phyloP scores from a whole-genome alignment of 2,888 invertebrate species.

The Melanargia galathea region DNA sequence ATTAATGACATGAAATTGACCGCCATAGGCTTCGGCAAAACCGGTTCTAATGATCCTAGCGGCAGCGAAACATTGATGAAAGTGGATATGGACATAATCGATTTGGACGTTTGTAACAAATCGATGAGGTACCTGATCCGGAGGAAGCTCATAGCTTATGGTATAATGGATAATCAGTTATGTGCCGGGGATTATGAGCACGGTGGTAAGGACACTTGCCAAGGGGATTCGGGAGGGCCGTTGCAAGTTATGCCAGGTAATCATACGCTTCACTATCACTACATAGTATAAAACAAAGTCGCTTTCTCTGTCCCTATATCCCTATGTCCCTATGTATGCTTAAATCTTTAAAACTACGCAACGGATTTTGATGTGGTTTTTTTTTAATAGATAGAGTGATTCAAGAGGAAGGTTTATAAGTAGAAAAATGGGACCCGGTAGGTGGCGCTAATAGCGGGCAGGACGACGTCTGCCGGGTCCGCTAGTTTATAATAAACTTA shows the following conservation, averaged over 20 bases:
- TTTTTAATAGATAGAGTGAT: too few species aligned
- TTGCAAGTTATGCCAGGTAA: slow-evolving; percentile 61
- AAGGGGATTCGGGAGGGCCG: slow-evolving; percentile 78
- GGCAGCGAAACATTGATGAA: slow-evolving; percentile 76
- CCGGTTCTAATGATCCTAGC: slow-evolving; percentile 61
- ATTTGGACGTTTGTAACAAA: slow-evolving; percentile 59
- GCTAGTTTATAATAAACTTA: too few species aligned
- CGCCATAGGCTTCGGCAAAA: slow-evolving; percentile 85
- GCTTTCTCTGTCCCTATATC: too few species aligned
- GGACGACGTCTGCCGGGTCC: too few species aligned
- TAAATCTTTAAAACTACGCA: too few species aligned
- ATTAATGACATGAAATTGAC: slow-evolving; percentile 63
- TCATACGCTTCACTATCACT: too few species aligned
- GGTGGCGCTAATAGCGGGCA: too few species aligned
- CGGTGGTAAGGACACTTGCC: slow-evolving; percentile 75
- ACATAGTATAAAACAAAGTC: too few species aligned
- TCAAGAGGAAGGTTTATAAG: too few species aligned
- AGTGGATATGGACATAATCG: slow-evolving; percentile 69
- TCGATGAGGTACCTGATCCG: slow-evolving; percentile 68
- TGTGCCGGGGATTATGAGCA: slow-evolving; percentile 75
- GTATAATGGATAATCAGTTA: slow-evolving; percentile 64
- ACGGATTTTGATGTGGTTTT: too few species aligned
- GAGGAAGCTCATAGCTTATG: slow-evolving; percentile 58
- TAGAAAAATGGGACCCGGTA: too few species aligned
- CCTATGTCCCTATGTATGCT: too few species aligned